Evolutionary conservation across 2,797 vertebrate genomes (phyloP), one percentile per base, ranked within the genome.

Genomic region (Balearica regulorum): DNA sequence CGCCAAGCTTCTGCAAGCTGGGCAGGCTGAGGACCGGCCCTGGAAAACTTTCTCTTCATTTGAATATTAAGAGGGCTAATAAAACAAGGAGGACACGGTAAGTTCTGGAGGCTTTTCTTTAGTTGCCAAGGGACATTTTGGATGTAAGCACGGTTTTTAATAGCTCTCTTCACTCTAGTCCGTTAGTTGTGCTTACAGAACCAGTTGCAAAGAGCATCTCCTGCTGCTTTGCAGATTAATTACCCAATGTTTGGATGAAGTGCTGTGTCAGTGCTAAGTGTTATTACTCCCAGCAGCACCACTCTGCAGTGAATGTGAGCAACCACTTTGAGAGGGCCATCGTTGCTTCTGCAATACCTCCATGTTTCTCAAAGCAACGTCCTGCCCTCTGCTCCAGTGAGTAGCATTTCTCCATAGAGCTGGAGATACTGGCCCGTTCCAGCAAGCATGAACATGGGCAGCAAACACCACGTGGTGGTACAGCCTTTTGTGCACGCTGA

Each of bases 191-290:
- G 55, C 65, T 94, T 88, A 86, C 35, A 85, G 76, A 86, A 77
- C 46, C 8, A 43, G 92, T 85, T 1, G 0, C 93, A 91, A 92
- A 93, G 33, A 83, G 39, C 43, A 92, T 86, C 76, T 92, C 90
- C 92, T 86, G 90, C 94, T 93, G 92, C 58, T 93, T 78, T 16
- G 15, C 69, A 91, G 90, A 92, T 94, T 93, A 95, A 97, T 94
- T 90, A 87, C 82, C 51, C 72, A 43, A 8, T 19, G 84, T 90
- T 77, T 97, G 92, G 69, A 78, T 53, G 62, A 91, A 91, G 72
- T 78, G 62, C 79, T 92, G 84, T 58, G 55, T 76, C 79, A 91
- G 72, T 66, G 58, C 62, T 92, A 39, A 80, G 29, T 17, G 5
- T 62, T 93, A 75, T 33, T 89, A 46, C 87, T 95, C 93, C 87